These are phyloP conservation scores for Prochilodus magdalenae DNA, from an alignment of 2,113 vertebrate genomes.

Conservation along the genomic window DNA sequence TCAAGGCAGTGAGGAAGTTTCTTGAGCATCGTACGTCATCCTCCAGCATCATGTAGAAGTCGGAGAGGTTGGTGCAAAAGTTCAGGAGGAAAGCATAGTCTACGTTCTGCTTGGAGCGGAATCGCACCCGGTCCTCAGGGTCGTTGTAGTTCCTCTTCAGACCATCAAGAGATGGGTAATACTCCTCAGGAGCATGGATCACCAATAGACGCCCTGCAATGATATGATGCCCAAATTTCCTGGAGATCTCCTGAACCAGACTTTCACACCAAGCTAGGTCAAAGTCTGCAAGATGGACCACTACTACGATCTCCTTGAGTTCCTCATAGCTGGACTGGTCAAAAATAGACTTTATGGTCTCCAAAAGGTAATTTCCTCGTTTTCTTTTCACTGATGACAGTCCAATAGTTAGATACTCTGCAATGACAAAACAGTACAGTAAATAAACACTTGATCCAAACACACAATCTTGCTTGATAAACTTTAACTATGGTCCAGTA, in stretches of 20 bases:
- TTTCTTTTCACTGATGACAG: conserved; percentile 94
- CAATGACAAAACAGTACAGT: conserved; percentile 38
- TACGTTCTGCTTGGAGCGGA: conserved; percentile 98
- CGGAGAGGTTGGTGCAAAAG: conserved; percentile 97
- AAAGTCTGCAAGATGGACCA: conserved; percentile 94
- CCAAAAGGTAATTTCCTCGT: conserved; percentile 94
- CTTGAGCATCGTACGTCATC: conserved; percentile 95
- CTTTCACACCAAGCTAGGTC: conserved; percentile 91
- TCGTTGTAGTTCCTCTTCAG: conserved; percentile 99
- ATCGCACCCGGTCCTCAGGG: conserved; percentile 93
- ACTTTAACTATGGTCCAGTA: too few species aligned
- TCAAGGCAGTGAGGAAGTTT: conserved; percentile 95
- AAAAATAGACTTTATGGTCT: conserved; percentile 97
- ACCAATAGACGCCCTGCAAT: conserved; percentile 93
- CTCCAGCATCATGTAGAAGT: conserved; percentile 98
- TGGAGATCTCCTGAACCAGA: conserved; percentile 91
- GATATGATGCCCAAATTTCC: conserved; percentile 97
- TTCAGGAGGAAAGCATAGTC: conserved; percentile 90
- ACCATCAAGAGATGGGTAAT: conserved; percentile 91
- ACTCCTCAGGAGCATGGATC: conserved; percentile 93
- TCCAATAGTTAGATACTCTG: conserved; percentile 95
- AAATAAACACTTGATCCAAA: background rate
- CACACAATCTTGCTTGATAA: background rate
- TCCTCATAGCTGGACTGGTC: conserved; percentile 98
- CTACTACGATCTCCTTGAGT: conserved; percentile 93